Evolutionary conservation across 2,113 vertebrate genomes (phyloP).

Genomic region (Alethe castanea): DNA sequence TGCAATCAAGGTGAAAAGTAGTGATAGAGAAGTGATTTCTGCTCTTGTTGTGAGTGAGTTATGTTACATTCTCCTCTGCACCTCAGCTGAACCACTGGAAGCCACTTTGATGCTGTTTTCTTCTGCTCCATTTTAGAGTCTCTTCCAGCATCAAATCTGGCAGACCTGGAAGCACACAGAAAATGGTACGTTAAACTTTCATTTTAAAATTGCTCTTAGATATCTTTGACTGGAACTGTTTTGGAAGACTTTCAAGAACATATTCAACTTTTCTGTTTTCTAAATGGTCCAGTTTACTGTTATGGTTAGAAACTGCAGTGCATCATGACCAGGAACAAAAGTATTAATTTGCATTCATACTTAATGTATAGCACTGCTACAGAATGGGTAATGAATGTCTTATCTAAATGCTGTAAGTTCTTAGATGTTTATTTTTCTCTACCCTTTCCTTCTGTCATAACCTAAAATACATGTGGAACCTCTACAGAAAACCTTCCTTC

Average conservation of each 20-base stretch:
- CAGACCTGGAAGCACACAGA: slow-evolving; percentile 25
- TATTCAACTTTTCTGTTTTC: neutral
- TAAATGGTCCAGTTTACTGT: neutral
- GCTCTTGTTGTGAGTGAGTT: neutral
- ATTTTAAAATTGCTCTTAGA: neutral
- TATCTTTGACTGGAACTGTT: neutral
- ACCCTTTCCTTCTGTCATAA: neutral
- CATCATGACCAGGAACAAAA: neutral
- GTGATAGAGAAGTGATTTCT: neutral
- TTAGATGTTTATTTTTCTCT: neutral
- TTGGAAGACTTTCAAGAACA: neutral
- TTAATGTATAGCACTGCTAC: neutral
- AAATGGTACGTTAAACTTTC: slow-evolving; percentile 68
- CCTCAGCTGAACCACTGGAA: neutral
- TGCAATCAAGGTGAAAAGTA: neutral
- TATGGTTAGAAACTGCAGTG: neutral
- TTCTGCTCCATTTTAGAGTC: neutral
- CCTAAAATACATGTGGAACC: neutral
- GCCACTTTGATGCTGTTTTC: neutral
- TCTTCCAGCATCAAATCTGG: neutral
- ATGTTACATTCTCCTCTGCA: neutral
- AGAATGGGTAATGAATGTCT: neutral
- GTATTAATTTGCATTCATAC: neutral
- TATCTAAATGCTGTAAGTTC: neutral
- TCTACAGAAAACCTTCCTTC: neutral